These are phyloP conservation scores for Mesochorus sp. DNA, from an alignment of 2,888 invertebrate species.

Conservation along the genomic window DNA sequence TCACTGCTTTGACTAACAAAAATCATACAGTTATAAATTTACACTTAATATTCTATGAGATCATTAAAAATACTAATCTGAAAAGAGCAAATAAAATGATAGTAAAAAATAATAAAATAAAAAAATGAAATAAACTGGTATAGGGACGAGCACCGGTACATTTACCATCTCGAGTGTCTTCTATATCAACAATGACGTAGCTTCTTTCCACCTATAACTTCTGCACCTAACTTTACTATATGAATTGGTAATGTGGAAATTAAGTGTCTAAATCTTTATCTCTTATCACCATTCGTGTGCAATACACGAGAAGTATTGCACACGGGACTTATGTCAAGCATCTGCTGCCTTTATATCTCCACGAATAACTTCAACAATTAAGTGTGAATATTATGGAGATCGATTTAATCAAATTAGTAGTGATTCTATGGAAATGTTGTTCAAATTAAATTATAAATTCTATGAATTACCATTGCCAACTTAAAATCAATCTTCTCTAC, in stretches of 20 bases:
- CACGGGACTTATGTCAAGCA: conserved; percentile 40
- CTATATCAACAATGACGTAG: conserved; percentile 25
- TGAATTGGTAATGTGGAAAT: conserved; percentile 47
- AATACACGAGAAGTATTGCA: conserved; percentile 38
- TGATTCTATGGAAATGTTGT: conserved; percentile 36
- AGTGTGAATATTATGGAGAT: conserved; percentile 15
- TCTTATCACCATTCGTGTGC: conserved; percentile 30
- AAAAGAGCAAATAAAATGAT: neutral
- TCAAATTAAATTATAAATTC: conserved; percentile 42
- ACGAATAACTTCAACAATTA: conserved; percentile 22
- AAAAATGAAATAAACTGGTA: neutral
- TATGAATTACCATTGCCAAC: neutral
- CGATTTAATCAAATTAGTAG: neutral
- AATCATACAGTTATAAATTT: conserved; percentile 3
- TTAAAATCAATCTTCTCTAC: conserved; percentile 38
- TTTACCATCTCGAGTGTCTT: conserved; percentile 40
- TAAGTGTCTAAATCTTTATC: conserved; percentile 20
- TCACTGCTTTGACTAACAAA: neutral
- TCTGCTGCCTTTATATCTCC: neutral
- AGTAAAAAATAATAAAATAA: conserved; percentile 10
- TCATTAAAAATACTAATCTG: neutral
- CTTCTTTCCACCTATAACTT: conserved; percentile 28
- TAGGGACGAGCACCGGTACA: conserved; percentile 18
- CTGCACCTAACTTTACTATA: conserved; percentile 19
- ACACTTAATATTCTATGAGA: neutral